These are phyloP conservation scores for Delphinapterus leucas DNA, from an alignment of 2,113 vertebrate genomes.

Conservation along the genomic window DNA sequence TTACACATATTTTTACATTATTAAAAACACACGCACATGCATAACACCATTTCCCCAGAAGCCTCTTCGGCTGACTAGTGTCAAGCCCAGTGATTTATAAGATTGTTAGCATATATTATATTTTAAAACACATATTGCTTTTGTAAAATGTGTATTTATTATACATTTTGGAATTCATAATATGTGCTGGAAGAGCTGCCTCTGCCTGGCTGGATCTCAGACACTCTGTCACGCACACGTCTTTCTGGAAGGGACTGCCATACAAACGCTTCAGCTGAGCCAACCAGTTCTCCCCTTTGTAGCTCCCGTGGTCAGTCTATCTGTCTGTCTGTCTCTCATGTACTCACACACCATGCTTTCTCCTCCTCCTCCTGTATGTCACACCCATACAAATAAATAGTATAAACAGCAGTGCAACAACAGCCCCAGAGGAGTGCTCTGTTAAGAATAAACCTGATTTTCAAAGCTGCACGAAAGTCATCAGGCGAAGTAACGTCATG, in stretches of 20 bases:
- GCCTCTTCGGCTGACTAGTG: slow-evolving; percentile 8
- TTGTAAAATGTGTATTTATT: slow-evolving; percentile 79
- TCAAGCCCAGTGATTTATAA: slow-evolving; percentile 33
- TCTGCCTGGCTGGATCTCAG: neutral
- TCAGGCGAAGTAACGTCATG: neutral
- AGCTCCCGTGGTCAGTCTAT: too few relatives aligned
- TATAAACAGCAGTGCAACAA: neutral
- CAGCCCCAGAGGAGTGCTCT: neutral
- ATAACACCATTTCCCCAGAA: slow-evolving; percentile 43
- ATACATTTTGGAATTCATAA: slow-evolving; percentile 70
- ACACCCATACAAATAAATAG: slow-evolving; percentile 39
- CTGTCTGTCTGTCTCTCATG: neutral
- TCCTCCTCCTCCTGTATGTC: neutral
- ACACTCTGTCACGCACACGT: slow-evolving; percentile 71
- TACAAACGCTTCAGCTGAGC: neutral
- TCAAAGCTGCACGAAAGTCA: slow-evolving; percentile 6
- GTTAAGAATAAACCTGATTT: slow-evolving; percentile 20
- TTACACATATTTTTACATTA: slow-evolving; percentile 77
- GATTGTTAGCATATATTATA: slow-evolving; percentile 54
- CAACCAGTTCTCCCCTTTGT: neutral
- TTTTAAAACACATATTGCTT: slow-evolving; percentile 77
- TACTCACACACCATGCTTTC: neutral
- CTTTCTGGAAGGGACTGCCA: slow-evolving; percentile 47
- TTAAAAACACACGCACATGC: slow-evolving; percentile 32
- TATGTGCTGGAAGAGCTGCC: slow-evolving; percentile 59